These are phyloP conservation scores for Oryzias sinensis DNA, from an alignment of 2,797 vertebrate species.

Conservation along the genomic window DNA sequence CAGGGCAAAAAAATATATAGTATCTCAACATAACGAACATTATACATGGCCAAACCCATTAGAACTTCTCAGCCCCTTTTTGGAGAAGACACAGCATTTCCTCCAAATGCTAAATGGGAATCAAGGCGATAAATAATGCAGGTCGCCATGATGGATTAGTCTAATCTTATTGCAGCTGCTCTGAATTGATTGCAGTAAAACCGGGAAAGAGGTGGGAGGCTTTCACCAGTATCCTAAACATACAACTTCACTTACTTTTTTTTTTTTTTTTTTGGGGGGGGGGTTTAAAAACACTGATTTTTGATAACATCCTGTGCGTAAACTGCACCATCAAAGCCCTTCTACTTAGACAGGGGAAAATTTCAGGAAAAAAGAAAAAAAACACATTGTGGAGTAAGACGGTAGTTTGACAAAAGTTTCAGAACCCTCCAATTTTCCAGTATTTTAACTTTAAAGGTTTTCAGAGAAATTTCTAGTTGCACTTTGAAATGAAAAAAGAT, in stretches of 20 bases:
- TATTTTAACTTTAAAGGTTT: too few relatives aligned
- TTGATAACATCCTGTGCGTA: too few relatives aligned
- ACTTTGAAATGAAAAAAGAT: too few relatives aligned
- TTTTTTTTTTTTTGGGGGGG: too few relatives aligned
- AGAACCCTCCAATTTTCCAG: too few relatives aligned
- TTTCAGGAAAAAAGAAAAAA: too few relatives aligned
- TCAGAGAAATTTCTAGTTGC: too few relatives aligned
- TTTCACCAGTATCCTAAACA: conserved; percentile 48
- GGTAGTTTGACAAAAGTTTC: too few relatives aligned
- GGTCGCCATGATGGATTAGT: conserved; percentile 53
- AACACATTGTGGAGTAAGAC: too few relatives aligned
- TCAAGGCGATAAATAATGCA: conserved; percentile 69
- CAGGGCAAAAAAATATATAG: conserved; percentile 17
- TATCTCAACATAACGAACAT: conserved; percentile 23
- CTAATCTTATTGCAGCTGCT: conserved; percentile 62
- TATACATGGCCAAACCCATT: conserved; percentile 19
- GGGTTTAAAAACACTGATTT: too few relatives aligned
- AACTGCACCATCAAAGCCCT: too few relatives aligned
- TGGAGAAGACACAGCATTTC: conserved; percentile 26
- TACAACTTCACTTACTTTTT: conserved; percentile 1
- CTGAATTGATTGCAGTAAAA: conserved; percentile 49
- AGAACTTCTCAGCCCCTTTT: conserved; percentile 24
- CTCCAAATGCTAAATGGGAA: conserved; percentile 45
- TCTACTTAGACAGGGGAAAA: too few relatives aligned
- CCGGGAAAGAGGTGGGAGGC: conserved; percentile 40